These are phyloP conservation scores for Pygocentrus nattereri DNA, from an alignment of 2,797 vertebrate genomes.

Conservation along the genomic window DNA sequence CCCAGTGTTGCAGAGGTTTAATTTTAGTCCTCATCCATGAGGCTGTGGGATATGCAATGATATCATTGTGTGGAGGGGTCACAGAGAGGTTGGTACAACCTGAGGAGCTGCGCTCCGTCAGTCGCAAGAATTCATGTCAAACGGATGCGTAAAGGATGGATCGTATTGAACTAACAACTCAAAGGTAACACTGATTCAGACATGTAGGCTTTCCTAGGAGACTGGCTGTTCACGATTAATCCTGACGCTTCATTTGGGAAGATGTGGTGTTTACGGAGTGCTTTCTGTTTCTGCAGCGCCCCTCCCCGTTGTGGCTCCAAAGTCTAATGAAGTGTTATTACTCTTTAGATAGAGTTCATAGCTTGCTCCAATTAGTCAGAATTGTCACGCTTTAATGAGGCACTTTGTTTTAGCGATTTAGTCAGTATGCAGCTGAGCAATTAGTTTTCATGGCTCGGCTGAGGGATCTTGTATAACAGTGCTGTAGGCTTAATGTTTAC, in stretches of 20 bases:
- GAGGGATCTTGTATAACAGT: background rate
- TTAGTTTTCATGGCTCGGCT: slow-evolving; percentile 4
- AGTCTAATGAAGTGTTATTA: slow-evolving; percentile 26
- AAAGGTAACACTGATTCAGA: background rate
- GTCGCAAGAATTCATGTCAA: background rate
- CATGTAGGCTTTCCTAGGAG: background rate
- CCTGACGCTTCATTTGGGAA: background rate
- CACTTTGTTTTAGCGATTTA: background rate
- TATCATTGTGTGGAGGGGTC: background rate
- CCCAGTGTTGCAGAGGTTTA: background rate
- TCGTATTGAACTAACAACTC: background rate
- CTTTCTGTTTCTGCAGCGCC: background rate
- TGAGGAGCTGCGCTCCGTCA: background rate
- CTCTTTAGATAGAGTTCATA: background rate
- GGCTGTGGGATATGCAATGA: slow-evolving; percentile 30
- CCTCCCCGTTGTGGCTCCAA: background rate
- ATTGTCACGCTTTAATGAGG: slow-evolving; percentile 21
- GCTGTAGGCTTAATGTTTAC: background rate
- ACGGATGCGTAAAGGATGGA: background rate
- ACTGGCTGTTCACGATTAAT: background rate
- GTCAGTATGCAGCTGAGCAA: background rate
- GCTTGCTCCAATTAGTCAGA: slow-evolving; percentile 11
- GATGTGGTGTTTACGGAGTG: background rate
- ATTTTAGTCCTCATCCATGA: slow-evolving; percentile 16
- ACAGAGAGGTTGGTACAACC: background rate